Evolutionary conservation across 2,797 vertebrate genomes (phyloP).

Genomic region (Okamejei kenojei): DNA sequence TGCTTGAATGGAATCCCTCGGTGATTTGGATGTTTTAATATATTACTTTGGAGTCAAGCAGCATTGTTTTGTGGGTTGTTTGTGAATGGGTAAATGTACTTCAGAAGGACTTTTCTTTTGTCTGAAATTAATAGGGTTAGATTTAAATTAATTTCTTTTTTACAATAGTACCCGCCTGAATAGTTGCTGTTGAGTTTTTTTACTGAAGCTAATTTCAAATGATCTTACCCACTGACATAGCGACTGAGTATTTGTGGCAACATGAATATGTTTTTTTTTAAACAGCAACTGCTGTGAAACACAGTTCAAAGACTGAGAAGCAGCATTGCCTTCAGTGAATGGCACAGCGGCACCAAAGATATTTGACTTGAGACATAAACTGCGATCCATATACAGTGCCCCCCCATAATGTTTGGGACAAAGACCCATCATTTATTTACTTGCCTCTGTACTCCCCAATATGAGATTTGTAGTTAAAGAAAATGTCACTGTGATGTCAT

Average conservation of each 20-base stretch:
- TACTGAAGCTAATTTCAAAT: background rate
- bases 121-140: background rate
- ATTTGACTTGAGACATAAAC: background rate
- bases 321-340: background rate
- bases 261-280: constrained; percentile 16
- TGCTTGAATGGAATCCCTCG: background rate
- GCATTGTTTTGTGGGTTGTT: background rate
- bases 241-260: background rate
- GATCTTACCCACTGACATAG: background rate
- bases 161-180: background rate
- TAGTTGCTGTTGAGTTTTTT: background rate
- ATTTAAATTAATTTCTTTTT: background rate
- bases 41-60: background rate
- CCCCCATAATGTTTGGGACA: too few species aligned
- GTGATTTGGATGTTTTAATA: background rate
- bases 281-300: background rate
- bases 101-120: background rate
- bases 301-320: constrained; percentile 15
- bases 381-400: background rate
- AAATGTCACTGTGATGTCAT: too few species aligned
- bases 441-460: too few species aligned
- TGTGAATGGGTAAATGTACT: background rate
- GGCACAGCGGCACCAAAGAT: background rate
- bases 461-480: too few species aligned
- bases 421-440: too few species aligned